Conservation (phyloP, 1,140 invertebrate species). For the Caenorhabditis tropicalis region DNA sequence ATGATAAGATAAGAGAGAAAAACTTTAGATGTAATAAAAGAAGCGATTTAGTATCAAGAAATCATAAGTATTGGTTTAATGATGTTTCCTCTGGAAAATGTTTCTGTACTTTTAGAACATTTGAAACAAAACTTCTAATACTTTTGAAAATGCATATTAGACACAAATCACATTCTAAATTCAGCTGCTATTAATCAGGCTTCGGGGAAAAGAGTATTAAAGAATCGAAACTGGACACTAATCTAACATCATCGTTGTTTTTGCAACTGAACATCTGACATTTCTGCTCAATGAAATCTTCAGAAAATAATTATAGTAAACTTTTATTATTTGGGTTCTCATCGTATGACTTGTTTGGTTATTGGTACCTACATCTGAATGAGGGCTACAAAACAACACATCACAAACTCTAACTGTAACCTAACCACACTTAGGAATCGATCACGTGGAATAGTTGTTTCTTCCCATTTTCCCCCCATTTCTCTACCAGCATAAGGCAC, state of each 20-base stretch:
- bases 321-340: background rate
- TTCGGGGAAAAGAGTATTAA: too few relatives aligned
- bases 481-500: background rate
- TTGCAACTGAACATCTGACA: too few relatives aligned
- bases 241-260: too few relatives aligned
- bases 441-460: background rate
- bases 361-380: background rate
- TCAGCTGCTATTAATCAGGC: too few relatives aligned
- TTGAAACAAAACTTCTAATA: too few relatives aligned
- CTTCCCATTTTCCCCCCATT: background rate
- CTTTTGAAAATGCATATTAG: too few relatives aligned
- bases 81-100: too few relatives aligned
- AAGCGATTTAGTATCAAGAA: background rate
- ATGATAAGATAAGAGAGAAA: background rate
- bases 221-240: too few relatives aligned
- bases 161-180: too few relatives aligned
- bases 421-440: background rate
- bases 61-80: too few relatives aligned
- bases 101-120: too few relatives aligned
- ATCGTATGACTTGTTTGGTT: constrained; percentile 17
- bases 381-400: background rate
- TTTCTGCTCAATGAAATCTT: background rate
- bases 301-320: background rate
- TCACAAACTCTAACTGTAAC: constrained; percentile 29
- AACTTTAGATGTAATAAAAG: background rate